Evolutionary conservation across 1,140 invertebrate species (phyloP).

Genomic region (Bicyclus anynana): DNA sequence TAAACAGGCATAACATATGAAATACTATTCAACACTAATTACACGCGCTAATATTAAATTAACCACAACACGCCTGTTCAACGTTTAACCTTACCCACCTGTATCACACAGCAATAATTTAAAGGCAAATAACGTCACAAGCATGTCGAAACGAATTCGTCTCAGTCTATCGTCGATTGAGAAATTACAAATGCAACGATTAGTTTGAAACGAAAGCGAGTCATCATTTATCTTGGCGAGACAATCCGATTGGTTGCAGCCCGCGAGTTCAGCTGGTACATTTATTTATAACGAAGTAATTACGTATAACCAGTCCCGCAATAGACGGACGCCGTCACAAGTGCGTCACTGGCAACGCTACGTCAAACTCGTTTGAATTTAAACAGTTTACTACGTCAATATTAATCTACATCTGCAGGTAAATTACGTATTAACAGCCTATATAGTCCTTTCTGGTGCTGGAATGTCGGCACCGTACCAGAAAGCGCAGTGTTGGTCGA

Average conservation of each 20-base stretch:
- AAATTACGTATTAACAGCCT: too few species aligned
- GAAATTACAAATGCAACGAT: conserved; percentile 63
- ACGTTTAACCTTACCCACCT: neutral
- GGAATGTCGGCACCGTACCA: too few species aligned
- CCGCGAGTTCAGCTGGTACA: conserved; percentile 17
- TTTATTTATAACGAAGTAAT: conserved; percentile 45
- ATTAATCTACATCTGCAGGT: too few species aligned
- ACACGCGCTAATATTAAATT: neutral
- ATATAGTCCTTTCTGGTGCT: too few species aligned
- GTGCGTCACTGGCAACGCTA: conserved; percentile 35
- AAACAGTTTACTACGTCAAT: conserved; percentile 1
- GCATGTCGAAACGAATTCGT: conserved; percentile 48
- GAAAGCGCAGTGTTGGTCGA: too few species aligned
- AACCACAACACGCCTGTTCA: neutral
- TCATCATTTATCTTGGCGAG: conserved; percentile 54
- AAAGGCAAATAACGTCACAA: conserved; percentile 39
- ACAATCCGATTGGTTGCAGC: conserved; percentile 48
- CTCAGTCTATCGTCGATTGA: conserved; percentile 46
- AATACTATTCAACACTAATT: too few species aligned
- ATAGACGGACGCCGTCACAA: conserved; percentile 26
- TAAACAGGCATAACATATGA: too few species aligned
- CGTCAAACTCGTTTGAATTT: conserved; percentile 28
- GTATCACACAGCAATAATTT: conserved; percentile 11
- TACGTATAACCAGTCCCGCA: conserved; percentile 28
- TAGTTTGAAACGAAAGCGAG: conserved; percentile 55